Conservation (phyloP, 2,113 vertebrate species). For the Amphiprion percula region DNA sequence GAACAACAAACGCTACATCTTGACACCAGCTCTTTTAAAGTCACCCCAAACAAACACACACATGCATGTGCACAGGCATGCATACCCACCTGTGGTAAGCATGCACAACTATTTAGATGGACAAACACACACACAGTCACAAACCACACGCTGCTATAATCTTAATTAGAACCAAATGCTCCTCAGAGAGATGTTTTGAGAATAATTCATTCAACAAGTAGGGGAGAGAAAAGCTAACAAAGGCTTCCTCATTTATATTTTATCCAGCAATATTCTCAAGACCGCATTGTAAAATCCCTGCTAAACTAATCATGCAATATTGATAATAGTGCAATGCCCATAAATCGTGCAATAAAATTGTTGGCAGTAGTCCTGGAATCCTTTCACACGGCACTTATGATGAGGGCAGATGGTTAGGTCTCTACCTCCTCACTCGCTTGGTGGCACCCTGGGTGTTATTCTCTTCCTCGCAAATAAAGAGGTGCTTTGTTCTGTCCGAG, state of each 20-base stretch:
- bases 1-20: conserved; percentile 62
- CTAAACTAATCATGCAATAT: conserved; percentile 66
- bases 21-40: conserved; percentile 45
- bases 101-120: conserved; percentile 33
- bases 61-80: conserved; percentile 5
- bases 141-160: conserved; percentile 43
- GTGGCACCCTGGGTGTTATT: conserved; percentile 48
- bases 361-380: conserved; percentile 65
- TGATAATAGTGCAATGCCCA: conserved; percentile 66
- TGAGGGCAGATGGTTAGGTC: conserved; percentile 56
- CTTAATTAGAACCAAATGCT: conserved; percentile 53
- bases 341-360: conserved; percentile 70
- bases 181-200: conserved; percentile 25
- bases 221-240: conserved; percentile 41
- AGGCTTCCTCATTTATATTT: conserved; percentile 54
- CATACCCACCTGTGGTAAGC: conserved; percentile 36
- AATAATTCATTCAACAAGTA: conserved; percentile 46
- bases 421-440: conserved; percentile 39
- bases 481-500: conserved; percentile 55
- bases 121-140: conserved; percentile 34
- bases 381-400: conserved; percentile 58
- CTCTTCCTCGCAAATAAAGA: conserved; percentile 54
- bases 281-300: conserved; percentile 67
- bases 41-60: not conserved
- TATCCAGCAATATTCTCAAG: conserved; percentile 27